Conservation (phyloP, 1,140 invertebrate genomes). For the Halesus radiatus region DNA sequence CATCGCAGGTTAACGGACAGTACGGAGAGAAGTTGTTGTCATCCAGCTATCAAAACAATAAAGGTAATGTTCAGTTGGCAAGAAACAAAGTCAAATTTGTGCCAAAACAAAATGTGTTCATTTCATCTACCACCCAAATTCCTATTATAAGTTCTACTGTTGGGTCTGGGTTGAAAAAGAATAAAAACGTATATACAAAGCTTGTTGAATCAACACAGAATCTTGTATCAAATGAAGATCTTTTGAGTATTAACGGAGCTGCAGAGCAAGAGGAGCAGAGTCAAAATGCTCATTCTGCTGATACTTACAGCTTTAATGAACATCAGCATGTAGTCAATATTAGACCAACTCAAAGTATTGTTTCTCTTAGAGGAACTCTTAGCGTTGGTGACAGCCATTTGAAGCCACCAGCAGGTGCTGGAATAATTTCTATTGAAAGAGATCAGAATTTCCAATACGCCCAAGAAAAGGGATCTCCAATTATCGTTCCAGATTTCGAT, state of each 20-base stretch:
- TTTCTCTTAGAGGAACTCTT: conserved; percentile 40
- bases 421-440: conserved; percentile 52
- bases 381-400: conserved; percentile 36
- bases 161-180: not conserved
- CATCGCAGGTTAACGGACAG: conserved; percentile 5
- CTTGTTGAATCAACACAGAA: conserved; percentile 71
- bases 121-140: conserved; percentile 6
- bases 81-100: not conserved
- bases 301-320: conserved; percentile 35
- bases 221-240: conserved; percentile 71
- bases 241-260: conserved; percentile 71
- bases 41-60: not conserved
- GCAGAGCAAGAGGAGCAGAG: conserved; percentile 61
- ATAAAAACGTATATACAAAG: conserved; percentile 63
- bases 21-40: conserved; percentile 11
- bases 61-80: not conserved
- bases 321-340: conserved; percentile 27
- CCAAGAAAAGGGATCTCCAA: conserved; percentile 56
- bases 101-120: not conserved
- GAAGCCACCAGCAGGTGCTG: conserved; percentile 50
- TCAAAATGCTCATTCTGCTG: conserved; percentile 58
- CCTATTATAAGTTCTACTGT: conserved; percentile 17
- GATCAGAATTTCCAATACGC: conserved; percentile 4
- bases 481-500: conserved; percentile 62
- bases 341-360: conserved; percentile 35